These are phyloP conservation scores for Hypotaenidia philippensis DNA, from an alignment of 2,797 vertebrate species.

Conservation along the genomic window DNA sequence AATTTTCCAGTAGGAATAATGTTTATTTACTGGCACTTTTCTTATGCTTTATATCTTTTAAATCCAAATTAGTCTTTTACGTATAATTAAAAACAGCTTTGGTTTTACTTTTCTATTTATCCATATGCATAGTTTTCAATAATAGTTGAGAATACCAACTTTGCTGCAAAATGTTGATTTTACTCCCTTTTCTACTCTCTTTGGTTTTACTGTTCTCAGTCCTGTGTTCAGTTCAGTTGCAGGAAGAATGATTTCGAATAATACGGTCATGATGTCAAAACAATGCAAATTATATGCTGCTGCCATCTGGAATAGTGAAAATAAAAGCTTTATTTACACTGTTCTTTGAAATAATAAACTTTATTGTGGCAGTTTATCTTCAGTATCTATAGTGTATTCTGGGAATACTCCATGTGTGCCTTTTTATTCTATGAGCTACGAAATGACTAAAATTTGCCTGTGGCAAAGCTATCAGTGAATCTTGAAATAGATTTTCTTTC, in stretches of 20 bases:
- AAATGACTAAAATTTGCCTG: constrained; percentile 41
- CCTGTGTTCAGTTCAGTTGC: constrained; percentile 23
- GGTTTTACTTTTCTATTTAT: constrained; percentile 32
- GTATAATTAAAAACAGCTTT: constrained; percentile 22
- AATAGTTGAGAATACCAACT: constrained; percentile 1
- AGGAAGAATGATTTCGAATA: constrained; percentile 72
- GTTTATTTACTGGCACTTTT: constrained; percentile 29
- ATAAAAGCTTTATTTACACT: constrained; percentile 75
- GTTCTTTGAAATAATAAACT: constrained; percentile 71
- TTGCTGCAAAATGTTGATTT: constrained; percentile 52
- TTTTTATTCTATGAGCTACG: constrained; percentile 47
- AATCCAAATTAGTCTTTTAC: constrained; percentile 23
- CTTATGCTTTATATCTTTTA: constrained; percentile 10
- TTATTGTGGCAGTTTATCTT: constrained; percentile 45
- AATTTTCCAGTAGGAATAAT: constrained; percentile 20
- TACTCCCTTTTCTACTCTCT: neutral
- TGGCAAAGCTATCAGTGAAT: constrained; percentile 31
- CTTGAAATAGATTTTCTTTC: neutral
- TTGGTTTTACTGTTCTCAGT: constrained; percentile 63
- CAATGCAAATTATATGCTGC: constrained; percentile 65
- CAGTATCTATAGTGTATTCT: constrained; percentile 38
- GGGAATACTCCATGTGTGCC: constrained; percentile 39
- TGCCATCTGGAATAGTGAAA: constrained; percentile 75
- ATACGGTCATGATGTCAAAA: constrained; percentile 70
- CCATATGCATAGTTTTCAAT: constrained; percentile 9